These are phyloP conservation scores for Cyclura pinguis DNA, from an alignment of 2,797 vertebrate species.

Conservation along the genomic window DNA sequence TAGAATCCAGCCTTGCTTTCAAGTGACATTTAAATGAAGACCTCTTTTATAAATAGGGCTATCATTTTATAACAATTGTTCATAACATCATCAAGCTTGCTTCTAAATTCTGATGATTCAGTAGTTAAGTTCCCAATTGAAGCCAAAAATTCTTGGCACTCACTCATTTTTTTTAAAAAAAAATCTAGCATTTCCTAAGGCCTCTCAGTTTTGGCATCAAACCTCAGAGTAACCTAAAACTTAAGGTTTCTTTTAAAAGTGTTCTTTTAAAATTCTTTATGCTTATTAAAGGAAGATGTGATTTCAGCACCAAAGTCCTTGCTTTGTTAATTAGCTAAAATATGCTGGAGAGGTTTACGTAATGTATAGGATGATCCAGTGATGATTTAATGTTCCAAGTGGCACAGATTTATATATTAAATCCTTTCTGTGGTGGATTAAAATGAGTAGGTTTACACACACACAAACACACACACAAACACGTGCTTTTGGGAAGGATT, in stretches of 20 bases:
- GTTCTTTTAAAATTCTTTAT: background rate
- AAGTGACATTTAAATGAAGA: background rate
- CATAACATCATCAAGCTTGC: background rate
- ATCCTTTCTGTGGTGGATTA: slow-evolving; percentile 31
- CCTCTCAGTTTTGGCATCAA: slow-evolving; percentile 21
- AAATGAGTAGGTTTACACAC: slow-evolving; percentile 22
- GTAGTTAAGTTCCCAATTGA: background rate
- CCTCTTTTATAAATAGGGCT: background rate
- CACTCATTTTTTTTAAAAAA: background rate
- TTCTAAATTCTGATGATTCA: slow-evolving; percentile 19
- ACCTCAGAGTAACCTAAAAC: background rate
- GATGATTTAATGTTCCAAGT: slow-evolving; percentile 30
- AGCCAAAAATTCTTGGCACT: slow-evolving; percentile 34
- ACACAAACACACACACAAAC: background rate
- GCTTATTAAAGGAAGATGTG: slow-evolving; percentile 34
- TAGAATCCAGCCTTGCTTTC: background rate
- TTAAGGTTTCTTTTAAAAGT: background rate
- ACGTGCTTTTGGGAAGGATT: slow-evolving; percentile 16
- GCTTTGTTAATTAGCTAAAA: slow-evolving; percentile 43
- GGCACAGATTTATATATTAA: slow-evolving; percentile 38
- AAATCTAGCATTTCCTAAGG: background rate
- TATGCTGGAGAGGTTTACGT: slow-evolving; percentile 6
- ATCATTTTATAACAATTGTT: slow-evolving; percentile 1
- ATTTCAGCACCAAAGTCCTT: slow-evolving; percentile 8
- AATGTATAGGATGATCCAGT: slow-evolving; percentile 15